A percentile compares a stretch with the other conserved stretches of the same genome.
Conservation (phyloP, 1,140 invertebrate species). For the Drosophila oshimai region DNA sequence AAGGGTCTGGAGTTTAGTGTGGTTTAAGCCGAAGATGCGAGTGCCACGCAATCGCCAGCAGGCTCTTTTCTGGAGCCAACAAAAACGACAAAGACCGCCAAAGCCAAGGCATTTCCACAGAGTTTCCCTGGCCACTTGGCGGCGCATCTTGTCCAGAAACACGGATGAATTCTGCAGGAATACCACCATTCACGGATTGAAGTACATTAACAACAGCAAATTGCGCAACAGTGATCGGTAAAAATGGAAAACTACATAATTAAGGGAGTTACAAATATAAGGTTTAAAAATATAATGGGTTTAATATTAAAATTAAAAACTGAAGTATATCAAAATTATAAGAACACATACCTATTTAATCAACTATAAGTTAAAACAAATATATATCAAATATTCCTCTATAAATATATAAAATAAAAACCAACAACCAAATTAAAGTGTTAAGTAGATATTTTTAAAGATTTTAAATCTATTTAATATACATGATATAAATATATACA, state of each 20-base stretch:
- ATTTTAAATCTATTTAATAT: too few species aligned
- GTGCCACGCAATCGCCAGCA: slow-evolving; percentile 5
- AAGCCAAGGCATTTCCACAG: neutral
- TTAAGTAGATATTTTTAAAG: too few species aligned
- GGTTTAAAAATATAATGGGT: too few species aligned
- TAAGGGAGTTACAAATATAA: too few species aligned
- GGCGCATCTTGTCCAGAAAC: slow-evolving; percentile 46
- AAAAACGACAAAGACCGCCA: neutral
- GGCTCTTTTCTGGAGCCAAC: neutral
- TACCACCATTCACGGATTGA: slow-evolving; percentile 70
- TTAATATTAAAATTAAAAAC: too few species aligned
- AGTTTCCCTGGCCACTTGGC: slow-evolving; percentile 40
- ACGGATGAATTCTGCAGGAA: slow-evolving; percentile 75
- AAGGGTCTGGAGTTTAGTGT: neutral
- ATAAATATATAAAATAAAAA: too few species aligned
- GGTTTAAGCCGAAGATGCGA: neutral
- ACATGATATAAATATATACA: too few species aligned
- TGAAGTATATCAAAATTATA: too few species aligned
- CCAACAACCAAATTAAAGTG: too few species aligned
- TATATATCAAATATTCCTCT: too few species aligned
- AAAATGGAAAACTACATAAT: neutral
- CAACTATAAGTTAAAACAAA: too few species aligned
- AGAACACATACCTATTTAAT: too few species aligned
- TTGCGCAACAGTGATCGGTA: slow-evolving; percentile 55
- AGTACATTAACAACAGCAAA: slow-evolving; percentile 62